Base-by-base conservation (phyloP, 1,140 invertebrate species). In the Trachelipus rathkii region DNA sequence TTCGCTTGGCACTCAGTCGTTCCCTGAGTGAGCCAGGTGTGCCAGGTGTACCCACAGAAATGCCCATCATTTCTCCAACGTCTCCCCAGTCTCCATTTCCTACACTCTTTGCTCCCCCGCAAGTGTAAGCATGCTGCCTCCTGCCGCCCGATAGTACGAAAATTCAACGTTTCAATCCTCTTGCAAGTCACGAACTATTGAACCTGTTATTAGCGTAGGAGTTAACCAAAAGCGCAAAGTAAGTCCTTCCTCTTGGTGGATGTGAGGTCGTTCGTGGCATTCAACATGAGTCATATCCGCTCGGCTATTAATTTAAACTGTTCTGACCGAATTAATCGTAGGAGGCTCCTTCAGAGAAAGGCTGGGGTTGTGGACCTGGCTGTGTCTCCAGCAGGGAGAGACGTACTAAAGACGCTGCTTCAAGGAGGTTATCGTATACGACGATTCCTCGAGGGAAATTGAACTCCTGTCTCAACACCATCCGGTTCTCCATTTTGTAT, bases 271-370 rank as follows among this genome's bases (percentile, higher is more conserved):
- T 92, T 92, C 81, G 88, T 92, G 24, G 87, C 88, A 23, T 93
- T 90, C 85, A 92, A 92, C 82, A 86, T 89, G 44, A 88, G 88
- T 79, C 92, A 93, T 83, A 89, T 93, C 50, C 85, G 86, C 33
- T 90, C 91, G 15, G 89, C 92, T 19, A 89, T 92, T 75, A 92
- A 93, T 84, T 87, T 93, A 23, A 92, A 91, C 84, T 92, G 91
- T 83, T 88, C 89, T 2, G 92, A 93, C 83, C 85, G 91, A 46
- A 90, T 92, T 83, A 92, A 91, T 82, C 86, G 90, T 53, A 86
- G 89, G 78, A 84, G 91, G 23, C 85, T 93, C 74, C 90, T 87
- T 88, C 79, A 90, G 91, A 2, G 33, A 6, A 33, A 90, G 90
- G 81, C 89, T 89, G 0, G 87, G 87, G 1, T 84, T 10, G 88